These are phyloP conservation scores for Tetropium fuscum DNA, from an alignment of 2,888 invertebrate genomes.

Conservation along the genomic window DNA sequence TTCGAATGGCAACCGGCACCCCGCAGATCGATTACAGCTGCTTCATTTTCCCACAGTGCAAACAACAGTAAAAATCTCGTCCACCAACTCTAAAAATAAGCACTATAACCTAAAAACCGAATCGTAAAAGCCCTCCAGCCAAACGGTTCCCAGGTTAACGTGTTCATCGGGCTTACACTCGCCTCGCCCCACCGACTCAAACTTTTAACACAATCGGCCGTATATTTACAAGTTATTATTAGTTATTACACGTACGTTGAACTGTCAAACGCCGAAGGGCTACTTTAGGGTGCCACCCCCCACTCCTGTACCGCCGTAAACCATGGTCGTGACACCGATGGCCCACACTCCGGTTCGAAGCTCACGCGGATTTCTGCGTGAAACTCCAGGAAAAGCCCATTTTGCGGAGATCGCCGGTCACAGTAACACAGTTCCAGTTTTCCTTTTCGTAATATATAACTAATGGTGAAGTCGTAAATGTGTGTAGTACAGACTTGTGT, in stretches of 20 bases:
- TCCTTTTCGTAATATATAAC: slow-evolving; percentile 5
- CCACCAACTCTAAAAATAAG: not conserved
- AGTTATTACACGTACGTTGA: slow-evolving; percentile 20
- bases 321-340: not conserved
- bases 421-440: slow-evolving; percentile 28
- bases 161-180: not conserved
- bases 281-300: slow-evolving; percentile 7
- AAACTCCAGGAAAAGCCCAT: not conserved
- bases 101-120: slow-evolving; percentile 10
- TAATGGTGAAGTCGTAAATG: slow-evolving; percentile 23
- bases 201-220: not conserved
- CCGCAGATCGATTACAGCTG: slow-evolving; percentile 12
- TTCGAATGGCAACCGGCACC: slow-evolving; percentile 4
- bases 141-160: slow-evolving; percentile 5
- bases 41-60: not conserved
- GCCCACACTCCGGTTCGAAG: slow-evolving; percentile 2
- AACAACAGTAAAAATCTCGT: slow-evolving; percentile 3
- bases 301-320: slow-evolving; percentile 2
- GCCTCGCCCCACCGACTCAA: not conserved
- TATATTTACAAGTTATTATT: slow-evolving; percentile 3
- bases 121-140: not conserved
- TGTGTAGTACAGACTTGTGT: slow-evolving; percentile 58
- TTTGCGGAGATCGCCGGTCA: slow-evolving; percentile 4
- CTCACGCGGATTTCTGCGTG: not conserved
- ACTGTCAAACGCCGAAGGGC: slow-evolving; percentile 19